Conservation (phyloP, 2,113 vertebrate species). For the Malaclemys terrapin region DNA sequence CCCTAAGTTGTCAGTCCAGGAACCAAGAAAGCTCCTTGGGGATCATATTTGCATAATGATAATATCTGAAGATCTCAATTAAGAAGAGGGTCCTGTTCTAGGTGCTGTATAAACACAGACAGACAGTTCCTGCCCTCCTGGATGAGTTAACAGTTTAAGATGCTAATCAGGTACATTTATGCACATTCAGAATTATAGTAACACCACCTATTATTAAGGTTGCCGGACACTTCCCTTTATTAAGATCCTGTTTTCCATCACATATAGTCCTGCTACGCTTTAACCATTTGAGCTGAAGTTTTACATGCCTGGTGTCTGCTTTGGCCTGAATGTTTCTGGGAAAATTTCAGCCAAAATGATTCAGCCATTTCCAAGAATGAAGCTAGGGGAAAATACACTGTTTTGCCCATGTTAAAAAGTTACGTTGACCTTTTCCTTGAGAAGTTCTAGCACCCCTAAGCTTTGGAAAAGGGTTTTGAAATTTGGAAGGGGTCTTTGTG, state of each 20-base stretch:
- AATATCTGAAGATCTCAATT: not conserved
- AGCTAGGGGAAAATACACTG: accelerated
- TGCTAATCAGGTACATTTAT: not conserved
- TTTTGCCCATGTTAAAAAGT: not conserved
- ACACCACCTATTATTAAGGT: not conserved
- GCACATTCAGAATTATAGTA: not conserved
- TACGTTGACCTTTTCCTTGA: not conserved
- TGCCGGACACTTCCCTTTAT: not conserved
- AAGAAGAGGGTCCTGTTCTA: not conserved
- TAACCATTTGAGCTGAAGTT: not conserved
- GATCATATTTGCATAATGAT: no score
- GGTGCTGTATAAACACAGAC: not conserved
- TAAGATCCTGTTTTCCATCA: not conserved
- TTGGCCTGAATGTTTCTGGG: not conserved
- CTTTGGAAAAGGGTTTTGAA: not conserved
- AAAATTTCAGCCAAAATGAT: not conserved
- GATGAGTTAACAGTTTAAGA: not conserved
- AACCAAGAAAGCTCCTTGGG: no score
- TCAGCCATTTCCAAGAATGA: not conserved
- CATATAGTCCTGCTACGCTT: not conserved
- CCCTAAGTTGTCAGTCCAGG: no score
- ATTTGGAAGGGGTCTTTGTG: not conserved
- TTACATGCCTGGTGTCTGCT: not conserved
- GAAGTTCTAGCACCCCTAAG: not conserved
- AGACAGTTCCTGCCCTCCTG: not conserved